These are phyloP conservation scores for Eurypyga helias DNA, from an alignment of 2,113 vertebrate species.

Conservation along the genomic window DNA sequence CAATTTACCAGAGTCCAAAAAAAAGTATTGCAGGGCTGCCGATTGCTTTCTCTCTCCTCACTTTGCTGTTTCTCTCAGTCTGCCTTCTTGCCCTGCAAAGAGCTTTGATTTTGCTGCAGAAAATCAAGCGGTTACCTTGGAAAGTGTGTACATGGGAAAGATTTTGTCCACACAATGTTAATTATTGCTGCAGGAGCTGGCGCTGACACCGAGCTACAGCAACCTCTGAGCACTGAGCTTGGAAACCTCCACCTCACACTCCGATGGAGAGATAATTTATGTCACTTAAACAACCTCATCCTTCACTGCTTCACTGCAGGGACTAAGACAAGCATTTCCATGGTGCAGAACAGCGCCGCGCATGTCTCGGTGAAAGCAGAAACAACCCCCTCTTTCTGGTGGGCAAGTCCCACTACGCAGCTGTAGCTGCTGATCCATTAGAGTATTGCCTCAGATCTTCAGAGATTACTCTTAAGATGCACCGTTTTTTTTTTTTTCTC, in stretches of 20 bases:
- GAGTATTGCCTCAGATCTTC: neutral
- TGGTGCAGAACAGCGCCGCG: constrained; percentile 1
- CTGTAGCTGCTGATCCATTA: neutral
- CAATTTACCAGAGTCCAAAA: neutral
- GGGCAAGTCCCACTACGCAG: neutral
- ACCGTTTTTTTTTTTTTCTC: neutral
- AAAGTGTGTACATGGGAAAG: neutral
- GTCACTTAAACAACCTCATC: neutral
- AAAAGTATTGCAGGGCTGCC: neutral
- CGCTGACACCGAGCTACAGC: neutral
- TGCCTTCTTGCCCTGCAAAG: neutral
- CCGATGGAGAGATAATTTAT: neutral
- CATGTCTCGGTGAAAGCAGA: neutral
- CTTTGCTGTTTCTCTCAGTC: neutral
- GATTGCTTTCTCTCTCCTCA: neutral
- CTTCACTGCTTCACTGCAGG: neutral
- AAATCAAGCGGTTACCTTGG: neutral
- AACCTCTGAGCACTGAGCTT: neutral
- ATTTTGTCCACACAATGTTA: neutral
- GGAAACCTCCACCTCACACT: neutral
- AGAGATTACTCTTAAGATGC: neutral
- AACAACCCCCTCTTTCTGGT: neutral
- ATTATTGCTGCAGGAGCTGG: neutral
- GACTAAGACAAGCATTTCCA: neutral
- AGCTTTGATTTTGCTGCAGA: neutral